A percentile compares a stretch with the other conserved stretches of the same genome.
Conservation (phyloP, 2,888 invertebrate genomes). For the Bembecia ichneumoniformis region DNA sequence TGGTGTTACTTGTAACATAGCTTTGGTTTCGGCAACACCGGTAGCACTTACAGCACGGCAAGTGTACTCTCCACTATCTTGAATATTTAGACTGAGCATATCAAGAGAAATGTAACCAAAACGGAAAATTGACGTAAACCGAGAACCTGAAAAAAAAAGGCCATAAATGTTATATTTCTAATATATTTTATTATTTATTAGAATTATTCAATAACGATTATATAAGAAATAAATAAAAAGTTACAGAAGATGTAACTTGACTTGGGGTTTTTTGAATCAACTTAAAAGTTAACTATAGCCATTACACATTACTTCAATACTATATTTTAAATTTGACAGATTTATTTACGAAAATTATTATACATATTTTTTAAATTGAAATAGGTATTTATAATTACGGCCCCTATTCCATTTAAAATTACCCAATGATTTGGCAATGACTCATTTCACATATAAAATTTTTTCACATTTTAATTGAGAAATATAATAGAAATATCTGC, state of each 20-base stretch:
- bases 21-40: slow-evolving; percentile 89
- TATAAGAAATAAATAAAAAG: too few relatives aligned
- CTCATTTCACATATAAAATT: background rate
- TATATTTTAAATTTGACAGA: too few relatives aligned
- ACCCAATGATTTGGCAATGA: too few relatives aligned
- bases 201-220: background rate
- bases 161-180: background rate
- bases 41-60: slow-evolving; percentile 90
- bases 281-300: too few relatives aligned
- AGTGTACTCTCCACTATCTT: slow-evolving; percentile 92
- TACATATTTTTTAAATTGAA: too few relatives aligned
- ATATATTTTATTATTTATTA: background rate
- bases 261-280: too few relatives aligned
- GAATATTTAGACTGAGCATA: slow-evolving; percentile 85
- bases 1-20: slow-evolving; percentile 83
- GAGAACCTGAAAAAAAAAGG: slow-evolving; percentile 79
- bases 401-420: too few relatives aligned
- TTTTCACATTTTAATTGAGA: background rate
- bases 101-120: slow-evolving; percentile 98
- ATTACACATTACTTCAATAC: too few relatives aligned
- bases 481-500: background rate
- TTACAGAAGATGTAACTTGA: background rate
- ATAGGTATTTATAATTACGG: too few relatives aligned
- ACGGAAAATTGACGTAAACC: slow-evolving; percentile 94
- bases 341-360: too few relatives aligned